These are phyloP conservation scores for Hippopotamyrus pictus DNA, from an alignment of 2,797 vertebrate species.

Conservation along the genomic window DNA sequence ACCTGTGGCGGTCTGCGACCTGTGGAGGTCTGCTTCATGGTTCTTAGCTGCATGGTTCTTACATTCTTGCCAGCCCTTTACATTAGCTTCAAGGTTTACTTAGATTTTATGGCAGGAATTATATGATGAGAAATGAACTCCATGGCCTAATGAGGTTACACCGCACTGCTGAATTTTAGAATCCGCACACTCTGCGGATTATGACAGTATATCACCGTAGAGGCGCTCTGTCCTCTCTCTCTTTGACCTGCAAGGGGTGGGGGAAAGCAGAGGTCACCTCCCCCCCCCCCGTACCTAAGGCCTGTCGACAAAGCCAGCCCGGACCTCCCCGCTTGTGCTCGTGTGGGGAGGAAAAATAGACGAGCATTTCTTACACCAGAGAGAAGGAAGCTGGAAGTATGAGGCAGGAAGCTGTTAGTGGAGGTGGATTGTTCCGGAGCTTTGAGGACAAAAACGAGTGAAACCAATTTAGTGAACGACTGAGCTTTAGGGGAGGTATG, in stretches of 20 bases:
- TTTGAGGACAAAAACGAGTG: background rate
- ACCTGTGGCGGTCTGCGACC: background rate
- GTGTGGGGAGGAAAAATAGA: background rate
- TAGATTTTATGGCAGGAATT: background rate
- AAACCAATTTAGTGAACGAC: background rate
- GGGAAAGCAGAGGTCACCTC: background rate
- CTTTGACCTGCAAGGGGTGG: background rate
- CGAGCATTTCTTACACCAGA: conserved; percentile 28
- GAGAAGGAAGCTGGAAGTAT: conserved; percentile 35
- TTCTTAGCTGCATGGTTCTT: background rate
- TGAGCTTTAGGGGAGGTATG: background rate
- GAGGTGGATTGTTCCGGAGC: conserved; percentile 6
- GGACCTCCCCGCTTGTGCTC: conserved; percentile 24
- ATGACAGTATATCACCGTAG: background rate
- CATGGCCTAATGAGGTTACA: background rate
- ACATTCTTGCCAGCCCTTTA: background rate
- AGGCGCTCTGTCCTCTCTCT: background rate
- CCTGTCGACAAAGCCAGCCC: background rate
- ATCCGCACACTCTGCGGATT: background rate
- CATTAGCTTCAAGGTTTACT: background rate
- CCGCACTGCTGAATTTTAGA: background rate
- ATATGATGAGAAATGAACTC: background rate
- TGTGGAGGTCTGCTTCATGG: background rate
- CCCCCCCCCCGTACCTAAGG: background rate
- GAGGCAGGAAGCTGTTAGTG: conserved; percentile 24